Evolutionary conservation across 30 jellyfish, hydroid and myxozoan species (phyloP), one percentile per base, ranked within the genome.

Genomic region (Sanderia malayensis): DNA sequence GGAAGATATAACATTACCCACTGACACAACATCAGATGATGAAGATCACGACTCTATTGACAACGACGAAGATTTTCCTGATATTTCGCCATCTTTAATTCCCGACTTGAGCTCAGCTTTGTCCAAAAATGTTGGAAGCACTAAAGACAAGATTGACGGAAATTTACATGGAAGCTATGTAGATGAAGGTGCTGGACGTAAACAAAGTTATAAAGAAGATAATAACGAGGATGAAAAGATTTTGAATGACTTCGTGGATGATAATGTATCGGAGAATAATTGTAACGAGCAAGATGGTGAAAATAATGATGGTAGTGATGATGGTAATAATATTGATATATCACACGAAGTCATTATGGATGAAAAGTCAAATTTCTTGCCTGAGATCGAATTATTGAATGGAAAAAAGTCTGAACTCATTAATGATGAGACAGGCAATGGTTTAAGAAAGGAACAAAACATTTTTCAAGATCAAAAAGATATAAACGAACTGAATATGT

Each of bases 51-150:
- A 37, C 52, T 37, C 13, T 13, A 13, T 13, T 4, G 6, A 6
- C n/a, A 74, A 74, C 27, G 74, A n/a, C 29, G 47, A 71, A 30
- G 83, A 71, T 46, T 74, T 74, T 29, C 52, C 6, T 6, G 86
- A 74, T 33, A 34, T 74, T 21, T 74, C 86, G 1, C 61, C 86
- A 31, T 74, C 86, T n/a, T 32, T 59, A 49, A 58, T 74, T 58
- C 86, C 86, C 15, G 86, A 74, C 41, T 59, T 74, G 76, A 74
- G 86, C 34, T 58, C 77, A 20, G 37, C 58, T 30, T 55, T 28
- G 30, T 33, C 55, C 20, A 62, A 32, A 2, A 74, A 55, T 73
- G 61, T 55, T 20, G 70, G 60, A 13, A 6, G 13, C 13, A 37
- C 10, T 6, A 37, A 37, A 37, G 52, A 37, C 10, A 37, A 6